Conservation (phyloP, 2,797 vertebrate genomes). For the Squalus acanthias region DNA sequence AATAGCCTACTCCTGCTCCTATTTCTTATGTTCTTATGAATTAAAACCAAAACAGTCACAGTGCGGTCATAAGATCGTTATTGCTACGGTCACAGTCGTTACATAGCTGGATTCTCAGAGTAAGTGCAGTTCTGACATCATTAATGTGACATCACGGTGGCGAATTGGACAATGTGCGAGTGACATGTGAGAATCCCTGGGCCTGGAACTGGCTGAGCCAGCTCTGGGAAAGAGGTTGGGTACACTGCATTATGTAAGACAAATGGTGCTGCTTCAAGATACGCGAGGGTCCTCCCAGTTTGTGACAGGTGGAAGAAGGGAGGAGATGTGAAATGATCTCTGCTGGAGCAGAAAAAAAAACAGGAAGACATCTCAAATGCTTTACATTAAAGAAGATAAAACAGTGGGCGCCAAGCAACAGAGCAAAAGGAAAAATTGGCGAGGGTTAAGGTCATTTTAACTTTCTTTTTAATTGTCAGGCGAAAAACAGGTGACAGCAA, state of each 20-base stretch:
- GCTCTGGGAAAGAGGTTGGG: neutral
- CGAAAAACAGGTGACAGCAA: neutral
- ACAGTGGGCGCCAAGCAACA: neutral
- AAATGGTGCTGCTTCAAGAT: neutral
- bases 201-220: neutral
- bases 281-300: neutral
- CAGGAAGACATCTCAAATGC: neutral
- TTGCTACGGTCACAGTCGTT: neutral
- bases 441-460: neutral
- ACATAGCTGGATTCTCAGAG: neutral
- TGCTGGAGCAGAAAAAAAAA: neutral
- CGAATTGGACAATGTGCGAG: neutral
- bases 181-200: neutral
- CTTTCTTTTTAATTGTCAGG: neutral
- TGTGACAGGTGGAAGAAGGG: neutral
- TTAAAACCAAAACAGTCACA: neutral
- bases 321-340: neutral
- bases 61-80: neutral
- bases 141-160: neutral
- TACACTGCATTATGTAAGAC: neutral
- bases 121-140: neutral
- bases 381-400: neutral
- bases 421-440: neutral
- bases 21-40: neutral
- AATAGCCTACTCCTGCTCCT: no score